Conservation (phyloP, 1,140 invertebrate genomes). For the Drosophila sp. region DNA sequence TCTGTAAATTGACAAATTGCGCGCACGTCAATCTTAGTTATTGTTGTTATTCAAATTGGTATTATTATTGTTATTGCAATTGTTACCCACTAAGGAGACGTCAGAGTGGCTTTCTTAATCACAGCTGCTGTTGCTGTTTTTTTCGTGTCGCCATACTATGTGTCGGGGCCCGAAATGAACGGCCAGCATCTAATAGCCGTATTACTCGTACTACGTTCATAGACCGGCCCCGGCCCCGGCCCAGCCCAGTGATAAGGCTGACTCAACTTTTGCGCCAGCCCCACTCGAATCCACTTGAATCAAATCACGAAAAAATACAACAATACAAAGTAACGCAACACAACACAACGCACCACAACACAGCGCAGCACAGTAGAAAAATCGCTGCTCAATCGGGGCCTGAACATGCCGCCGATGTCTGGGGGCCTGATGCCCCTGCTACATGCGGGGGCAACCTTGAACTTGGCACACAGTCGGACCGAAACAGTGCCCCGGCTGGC, state of each 20-base stretch:
- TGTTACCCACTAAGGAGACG: conserved; percentile 10
- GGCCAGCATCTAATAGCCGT: conserved; percentile 50
- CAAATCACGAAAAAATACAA: conserved; percentile 23
- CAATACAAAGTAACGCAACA: background rate
- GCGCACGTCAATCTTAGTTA: conserved; percentile 41
- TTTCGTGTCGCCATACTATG: conserved; percentile 22
- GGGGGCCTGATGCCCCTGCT: conserved; percentile 23
- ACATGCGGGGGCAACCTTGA: conserved; percentile 54
- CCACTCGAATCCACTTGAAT: conserved; percentile 18
- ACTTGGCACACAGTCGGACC: conserved; percentile 44
- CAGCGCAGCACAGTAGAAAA: no score
- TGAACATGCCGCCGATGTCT: conserved; percentile 66
- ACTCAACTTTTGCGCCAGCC: conserved; percentile 54
- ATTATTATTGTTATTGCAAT: conserved; percentile 32
- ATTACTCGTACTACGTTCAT: conserved; percentile 3
- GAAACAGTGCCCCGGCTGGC: background rate
- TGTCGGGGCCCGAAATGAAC: conserved; percentile 73
- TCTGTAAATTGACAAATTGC: conserved; percentile 42
- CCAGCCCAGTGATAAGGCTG: conserved; percentile 63
- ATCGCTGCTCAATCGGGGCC: conserved; percentile 66
- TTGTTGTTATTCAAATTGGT: conserved; percentile 34
- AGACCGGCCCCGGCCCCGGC: conserved; percentile 32
- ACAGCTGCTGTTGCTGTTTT: conserved; percentile 29
- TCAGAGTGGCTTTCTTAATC: conserved; percentile 54
- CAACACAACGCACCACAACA: no score